Evolutionary conservation across 2,113 vertebrate genomes (phyloP).

Genomic region (Actinemys pallida): DNA sequence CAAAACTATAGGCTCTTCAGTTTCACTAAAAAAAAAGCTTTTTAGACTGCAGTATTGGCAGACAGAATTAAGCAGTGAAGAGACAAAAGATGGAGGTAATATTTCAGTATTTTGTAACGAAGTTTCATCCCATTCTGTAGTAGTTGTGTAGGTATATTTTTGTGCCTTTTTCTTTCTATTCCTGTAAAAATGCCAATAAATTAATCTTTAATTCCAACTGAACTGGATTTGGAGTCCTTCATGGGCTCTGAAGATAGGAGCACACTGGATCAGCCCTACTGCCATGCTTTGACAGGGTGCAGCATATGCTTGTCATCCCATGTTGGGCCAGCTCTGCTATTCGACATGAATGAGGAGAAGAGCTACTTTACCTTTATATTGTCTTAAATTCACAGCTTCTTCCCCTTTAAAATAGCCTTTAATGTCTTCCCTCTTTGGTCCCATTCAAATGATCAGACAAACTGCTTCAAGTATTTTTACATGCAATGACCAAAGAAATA

Average conservation of each 20-base stretch:
- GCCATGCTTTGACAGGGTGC: accelerated
- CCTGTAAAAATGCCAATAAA: not conserved
- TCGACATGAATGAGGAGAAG: not conserved
- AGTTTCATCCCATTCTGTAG: not conserved
- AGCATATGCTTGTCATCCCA: not conserved
- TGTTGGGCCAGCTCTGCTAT: too few species aligned
- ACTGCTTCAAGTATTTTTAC: constrained; percentile 30
- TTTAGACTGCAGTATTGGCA: constrained; percentile 14
- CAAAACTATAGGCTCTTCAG: not conserved
- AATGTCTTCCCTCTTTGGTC: not conserved
- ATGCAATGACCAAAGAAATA: not conserved
- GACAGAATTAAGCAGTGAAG: not conserved
- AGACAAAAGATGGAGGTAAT: not conserved
- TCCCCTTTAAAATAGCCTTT: not conserved
- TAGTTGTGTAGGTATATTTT: not conserved
- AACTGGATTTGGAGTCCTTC: not conserved
- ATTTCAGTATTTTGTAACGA: constrained; percentile 11
- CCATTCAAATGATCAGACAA: constrained; percentile 41
- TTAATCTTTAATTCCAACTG: not conserved
- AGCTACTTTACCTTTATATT: constrained; percentile 26
- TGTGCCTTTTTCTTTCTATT: not conserved
- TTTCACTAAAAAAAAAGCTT: constrained; percentile 8
- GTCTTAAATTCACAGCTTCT: constrained; percentile 41
- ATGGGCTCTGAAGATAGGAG: not conserved
- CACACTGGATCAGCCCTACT: accelerated